Percentiles rank a stretch among this genome's conserved stretches.
phyloP scores from a whole-genome alignment of 2,113 vertebrate species.

The Mirounga angustirostris region DNA sequence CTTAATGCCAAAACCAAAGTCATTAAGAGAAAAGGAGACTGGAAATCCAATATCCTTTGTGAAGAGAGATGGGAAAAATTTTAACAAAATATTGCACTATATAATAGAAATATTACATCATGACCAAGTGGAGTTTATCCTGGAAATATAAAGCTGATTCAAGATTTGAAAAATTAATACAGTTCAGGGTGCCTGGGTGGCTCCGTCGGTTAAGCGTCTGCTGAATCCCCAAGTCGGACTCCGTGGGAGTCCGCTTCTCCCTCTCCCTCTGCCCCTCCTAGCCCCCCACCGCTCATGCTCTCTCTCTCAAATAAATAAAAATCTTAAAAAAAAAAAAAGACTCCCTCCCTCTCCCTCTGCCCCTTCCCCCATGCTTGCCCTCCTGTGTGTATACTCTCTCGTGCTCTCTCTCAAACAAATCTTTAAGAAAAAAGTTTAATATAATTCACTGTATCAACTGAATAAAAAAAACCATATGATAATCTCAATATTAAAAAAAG shows the following conservation, averaged over 20 bases:
- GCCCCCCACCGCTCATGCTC: no score
- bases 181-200: no score
- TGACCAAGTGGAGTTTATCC: background rate
- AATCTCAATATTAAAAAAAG: background rate
- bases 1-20: background rate
- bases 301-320: no score
- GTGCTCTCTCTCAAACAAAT: background rate
- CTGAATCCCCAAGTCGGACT: no score
- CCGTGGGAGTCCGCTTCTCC: no score
- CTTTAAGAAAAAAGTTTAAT: background rate
- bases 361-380: background rate
- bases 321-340: no score
- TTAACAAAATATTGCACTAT: background rate
- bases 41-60: background rate
- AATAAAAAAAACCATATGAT: background rate
- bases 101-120: background rate
- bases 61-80: background rate
- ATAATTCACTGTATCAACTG: background rate
- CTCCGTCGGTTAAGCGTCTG: no score
- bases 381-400: no score
- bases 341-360: background rate
- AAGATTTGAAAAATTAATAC: background rate
- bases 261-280: no score
- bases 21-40: slow-evolving; percentile 17
- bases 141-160: background rate